These are phyloP conservation scores for Marisa cornuarietis DNA, from an alignment of 1,140 invertebrate genomes.

Conservation along the genomic window DNA sequence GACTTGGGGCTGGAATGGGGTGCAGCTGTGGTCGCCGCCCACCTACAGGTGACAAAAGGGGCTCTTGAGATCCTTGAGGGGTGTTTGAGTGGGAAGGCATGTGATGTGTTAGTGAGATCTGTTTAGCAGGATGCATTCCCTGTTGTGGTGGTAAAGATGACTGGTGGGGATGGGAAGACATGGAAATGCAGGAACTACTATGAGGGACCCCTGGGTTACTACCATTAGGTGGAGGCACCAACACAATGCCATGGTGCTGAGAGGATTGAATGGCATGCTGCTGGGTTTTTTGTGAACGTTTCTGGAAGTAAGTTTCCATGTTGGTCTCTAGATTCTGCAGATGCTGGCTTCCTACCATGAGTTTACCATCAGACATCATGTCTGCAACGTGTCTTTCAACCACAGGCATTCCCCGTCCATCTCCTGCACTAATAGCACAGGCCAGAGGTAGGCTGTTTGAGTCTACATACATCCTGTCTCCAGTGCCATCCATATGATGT, in stretches of 20 bases:
- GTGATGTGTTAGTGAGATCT: background rate
- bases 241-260: background rate
- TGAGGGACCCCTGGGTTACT: background rate
- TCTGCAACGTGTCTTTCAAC: background rate
- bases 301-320: slow-evolving; percentile 48
- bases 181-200: background rate
- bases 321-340: slow-evolving; percentile 49
- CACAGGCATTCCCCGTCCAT: background rate
- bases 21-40: slow-evolving; percentile 27
- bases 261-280: background rate
- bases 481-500: background rate
- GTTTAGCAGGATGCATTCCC: background rate
- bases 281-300: slow-evolving; percentile 24
- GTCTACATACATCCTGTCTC: background rate
- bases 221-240: background rate
- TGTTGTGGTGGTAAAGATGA: slow-evolving; percentile 2
- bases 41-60: slow-evolving; percentile 16
- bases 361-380: background rate
- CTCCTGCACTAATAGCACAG: background rate
- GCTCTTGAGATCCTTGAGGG: background rate
- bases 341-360: slow-evolving; percentile 27
- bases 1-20: slow-evolving; percentile 20
- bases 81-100: background rate
- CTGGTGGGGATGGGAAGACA: slow-evolving; percentile 7
- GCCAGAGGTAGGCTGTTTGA: background rate